Conservation (phyloP, 2,888 invertebrate genomes). For the Bombyx huttoni region DNA sequence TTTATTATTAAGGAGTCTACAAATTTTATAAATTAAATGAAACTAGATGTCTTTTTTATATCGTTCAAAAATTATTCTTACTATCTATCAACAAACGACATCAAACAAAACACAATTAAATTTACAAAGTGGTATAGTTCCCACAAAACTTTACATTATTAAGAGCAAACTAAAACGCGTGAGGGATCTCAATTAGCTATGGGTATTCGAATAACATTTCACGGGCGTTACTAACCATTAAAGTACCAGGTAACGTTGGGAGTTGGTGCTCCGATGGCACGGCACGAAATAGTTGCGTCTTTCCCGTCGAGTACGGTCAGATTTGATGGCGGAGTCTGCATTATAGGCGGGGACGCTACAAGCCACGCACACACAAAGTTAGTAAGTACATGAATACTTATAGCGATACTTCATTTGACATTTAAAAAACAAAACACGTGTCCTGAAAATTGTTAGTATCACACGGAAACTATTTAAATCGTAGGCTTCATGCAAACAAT, state of each 20-base stretch:
- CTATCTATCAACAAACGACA: not conserved
- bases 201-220: not conserved
- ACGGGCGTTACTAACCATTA: slow-evolving; percentile 77
- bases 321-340: slow-evolving; percentile 88
- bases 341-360: slow-evolving; percentile 89
- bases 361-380: slow-evolving; percentile 58
- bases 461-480: not conserved
- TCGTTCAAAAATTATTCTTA: not conserved
- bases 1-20: slow-evolving; percentile 64
- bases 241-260: slow-evolving; percentile 94
- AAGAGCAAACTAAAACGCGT: not conserved
- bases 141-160: not conserved
- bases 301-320: slow-evolving; percentile 93
- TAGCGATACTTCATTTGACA: not conserved
- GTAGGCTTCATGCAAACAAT: not conserved
- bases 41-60: not conserved
- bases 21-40: slow-evolving; percentile 5
- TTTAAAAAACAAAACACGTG: not conserved
- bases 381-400: slow-evolving; percentile 13
- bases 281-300: slow-evolving; percentile 90
- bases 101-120: not conserved
- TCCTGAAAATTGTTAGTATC: not conserved
- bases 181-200: not conserved
- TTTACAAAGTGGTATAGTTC: not conserved
- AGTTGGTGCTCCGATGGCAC: slow-evolving; percentile 90